phyloP scores from a whole-genome alignment of 2,113 vertebrate genomes.

The Psettodes erumei region DNA sequence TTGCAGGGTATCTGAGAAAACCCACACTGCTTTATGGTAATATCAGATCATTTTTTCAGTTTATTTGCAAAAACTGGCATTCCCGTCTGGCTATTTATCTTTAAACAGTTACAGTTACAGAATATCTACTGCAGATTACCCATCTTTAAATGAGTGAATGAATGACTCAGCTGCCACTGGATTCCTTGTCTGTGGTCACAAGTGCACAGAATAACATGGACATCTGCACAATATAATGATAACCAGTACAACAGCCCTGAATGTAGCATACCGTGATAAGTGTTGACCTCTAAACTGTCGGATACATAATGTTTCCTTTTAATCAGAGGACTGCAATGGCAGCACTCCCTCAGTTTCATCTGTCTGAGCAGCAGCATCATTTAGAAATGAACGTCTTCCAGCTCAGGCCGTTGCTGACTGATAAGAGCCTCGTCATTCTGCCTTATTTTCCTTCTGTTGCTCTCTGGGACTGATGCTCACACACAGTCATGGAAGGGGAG shows the following conservation, averaged over 20 bases:
- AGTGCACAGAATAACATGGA: background rate
- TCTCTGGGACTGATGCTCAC: conserved; percentile 42
- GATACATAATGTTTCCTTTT: background rate
- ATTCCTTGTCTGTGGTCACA: background rate
- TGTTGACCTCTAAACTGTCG: background rate
- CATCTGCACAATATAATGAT: background rate
- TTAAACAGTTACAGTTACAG: background rate
- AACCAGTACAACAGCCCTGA: background rate
- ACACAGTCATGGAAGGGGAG: conserved; percentile 37
- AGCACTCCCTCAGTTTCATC: background rate
- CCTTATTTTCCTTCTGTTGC: conserved; percentile 32
- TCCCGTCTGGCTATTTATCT: background rate
- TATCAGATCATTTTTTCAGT: background rate
- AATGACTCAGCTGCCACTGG: background rate
- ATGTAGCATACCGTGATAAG: background rate
- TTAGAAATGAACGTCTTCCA: background rate
- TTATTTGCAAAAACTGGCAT: background rate
- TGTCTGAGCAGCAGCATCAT: background rate
- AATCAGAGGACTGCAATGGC: background rate
- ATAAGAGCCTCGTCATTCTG: conserved; percentile 17
- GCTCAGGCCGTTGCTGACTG: conserved; percentile 6
- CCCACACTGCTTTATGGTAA: background rate
- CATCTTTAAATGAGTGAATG: background rate
- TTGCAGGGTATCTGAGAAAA: background rate
- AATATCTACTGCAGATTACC: background rate